Base-by-base conservation (phyloP, 2,888 invertebrate species). In the Nyleta sp. region DNA sequence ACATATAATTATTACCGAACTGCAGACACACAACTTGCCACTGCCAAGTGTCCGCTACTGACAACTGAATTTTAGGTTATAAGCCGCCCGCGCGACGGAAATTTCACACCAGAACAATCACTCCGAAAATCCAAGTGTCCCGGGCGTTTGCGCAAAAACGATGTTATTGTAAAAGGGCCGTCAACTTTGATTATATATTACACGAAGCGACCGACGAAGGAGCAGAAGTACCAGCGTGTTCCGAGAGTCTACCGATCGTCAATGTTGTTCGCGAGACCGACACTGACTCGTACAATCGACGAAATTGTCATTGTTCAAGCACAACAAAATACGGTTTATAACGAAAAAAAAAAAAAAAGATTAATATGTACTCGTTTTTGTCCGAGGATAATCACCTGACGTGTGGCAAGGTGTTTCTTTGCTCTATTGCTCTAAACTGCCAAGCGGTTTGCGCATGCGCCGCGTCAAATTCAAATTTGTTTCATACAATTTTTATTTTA, bases 341-440 rank as follows among this genome's bases (percentile, higher is more conserved):
- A 48, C 24, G 6, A 18, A 52, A 65, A 20, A 10, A 10, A 35
- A 5, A 15, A 44, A 33, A 33, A 70, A 57, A 70, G n/a, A n/a
- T n/a, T n/a, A 57, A 20, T 40, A 50, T 22, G 17, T 48, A 33
- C 40, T 17, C 38, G 59, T 59, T 59, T 35, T 57, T 10, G 18
- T 35, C 53, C 38, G 15, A 24, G 20, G 42, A 52, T 28, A 24
- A 64, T 64, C 64, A 64, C 64, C 70, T 70, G 70, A 70, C 52
- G 70, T 70, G 70, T 70, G 48, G 42, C 70, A 70, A 44, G 59
- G 70, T 70, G 70, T 70, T 70, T 42, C 70, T 70, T 59, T 59
- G 15, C 57, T 67, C 35, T 33, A 24, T 18, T 59, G n/a, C n/a
- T n/a, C n/a, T n/a, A n/a, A n/a, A n/a, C 59, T 24, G 64, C 40